Percentiles rank a stretch among this genome's conserved stretches.
Evolutionary conservation across 30 jellyfish, hydroid and myxozoan genomes (phyloP).

Genomic region (Morbakka virulenta): DNA sequence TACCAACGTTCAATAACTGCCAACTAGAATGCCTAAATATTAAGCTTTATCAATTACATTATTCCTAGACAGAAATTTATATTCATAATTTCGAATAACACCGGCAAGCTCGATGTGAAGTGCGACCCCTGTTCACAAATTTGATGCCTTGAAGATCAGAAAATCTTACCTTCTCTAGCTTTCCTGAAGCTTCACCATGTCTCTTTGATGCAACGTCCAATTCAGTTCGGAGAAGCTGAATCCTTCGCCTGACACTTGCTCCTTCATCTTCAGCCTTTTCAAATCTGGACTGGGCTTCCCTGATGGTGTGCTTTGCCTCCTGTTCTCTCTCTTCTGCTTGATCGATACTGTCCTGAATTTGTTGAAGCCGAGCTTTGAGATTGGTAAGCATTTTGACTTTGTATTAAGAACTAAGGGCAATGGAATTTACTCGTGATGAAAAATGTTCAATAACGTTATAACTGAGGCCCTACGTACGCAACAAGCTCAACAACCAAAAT

Average conservation of each 20-base stretch:
- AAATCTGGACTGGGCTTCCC: conserved; percentile 84
- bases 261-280: conserved; percentile 90
- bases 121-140: no score
- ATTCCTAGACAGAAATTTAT: no score
- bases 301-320: conserved; percentile 62
- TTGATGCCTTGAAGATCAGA: no score
- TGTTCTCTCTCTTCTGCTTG: conserved; percentile 83
- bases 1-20: no score
- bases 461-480: neutral
- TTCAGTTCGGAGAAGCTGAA: conserved; percentile 58
- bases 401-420: neutral
- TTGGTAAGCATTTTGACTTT: conserved; percentile 9
- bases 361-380: conserved; percentile 73
- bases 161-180: conserved; percentile 40
- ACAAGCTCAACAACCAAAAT: neutral
- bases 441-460: neutral
- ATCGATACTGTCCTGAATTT: conserved; percentile 71
- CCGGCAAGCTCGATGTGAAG: no score
- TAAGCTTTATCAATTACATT: no score
- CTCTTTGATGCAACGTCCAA: conserved; percentile 42
- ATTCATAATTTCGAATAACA: no score
- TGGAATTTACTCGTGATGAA: neutral
- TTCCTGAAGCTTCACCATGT: conserved; percentile 37
- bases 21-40: no score
- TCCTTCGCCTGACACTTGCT: conserved; percentile 75